These are phyloP conservation scores for Syngnathus rostellatus DNA, from an alignment of 2,797 vertebrate genomes.

Conservation along the genomic window DNA sequence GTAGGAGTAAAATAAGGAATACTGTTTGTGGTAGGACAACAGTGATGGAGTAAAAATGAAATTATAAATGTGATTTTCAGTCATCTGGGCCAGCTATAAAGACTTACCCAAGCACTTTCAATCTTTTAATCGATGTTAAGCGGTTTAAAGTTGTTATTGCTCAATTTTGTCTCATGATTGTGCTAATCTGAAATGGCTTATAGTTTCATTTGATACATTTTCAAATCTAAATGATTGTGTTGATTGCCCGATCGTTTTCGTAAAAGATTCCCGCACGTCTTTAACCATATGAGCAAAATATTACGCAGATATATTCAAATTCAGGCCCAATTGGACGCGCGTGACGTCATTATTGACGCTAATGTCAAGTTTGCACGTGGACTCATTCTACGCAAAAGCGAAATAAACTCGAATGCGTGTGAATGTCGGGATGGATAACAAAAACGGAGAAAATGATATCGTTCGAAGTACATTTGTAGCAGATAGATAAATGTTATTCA, in stretches of 20 bases:
- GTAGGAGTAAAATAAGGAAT: background rate
- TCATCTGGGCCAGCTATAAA: background rate
- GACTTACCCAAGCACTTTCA: no score
- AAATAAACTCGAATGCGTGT: background rate
- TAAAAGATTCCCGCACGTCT: no score
- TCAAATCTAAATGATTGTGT: no score
- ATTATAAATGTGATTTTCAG: background rate
- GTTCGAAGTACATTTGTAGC: background rate
- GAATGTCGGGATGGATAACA: background rate
- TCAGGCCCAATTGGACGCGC: no score
- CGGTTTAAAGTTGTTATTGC: no score
- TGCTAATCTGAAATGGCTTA: no score
- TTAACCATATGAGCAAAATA: no score
- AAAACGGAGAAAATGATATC: background rate
- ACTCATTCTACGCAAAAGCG: background rate
- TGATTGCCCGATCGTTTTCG: no score
- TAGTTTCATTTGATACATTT: no score
- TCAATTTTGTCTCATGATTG: no score
- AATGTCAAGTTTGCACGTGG: background rate
- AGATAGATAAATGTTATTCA: background rate
- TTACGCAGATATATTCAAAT: no score
- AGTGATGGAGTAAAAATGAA: background rate
- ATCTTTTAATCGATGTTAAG: no score
- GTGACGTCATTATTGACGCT: background rate
- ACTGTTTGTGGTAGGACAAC: background rate